phyloP scores from a whole-genome alignment of 2,888 invertebrate genomes.

The Charanyca ferruginea region DNA sequence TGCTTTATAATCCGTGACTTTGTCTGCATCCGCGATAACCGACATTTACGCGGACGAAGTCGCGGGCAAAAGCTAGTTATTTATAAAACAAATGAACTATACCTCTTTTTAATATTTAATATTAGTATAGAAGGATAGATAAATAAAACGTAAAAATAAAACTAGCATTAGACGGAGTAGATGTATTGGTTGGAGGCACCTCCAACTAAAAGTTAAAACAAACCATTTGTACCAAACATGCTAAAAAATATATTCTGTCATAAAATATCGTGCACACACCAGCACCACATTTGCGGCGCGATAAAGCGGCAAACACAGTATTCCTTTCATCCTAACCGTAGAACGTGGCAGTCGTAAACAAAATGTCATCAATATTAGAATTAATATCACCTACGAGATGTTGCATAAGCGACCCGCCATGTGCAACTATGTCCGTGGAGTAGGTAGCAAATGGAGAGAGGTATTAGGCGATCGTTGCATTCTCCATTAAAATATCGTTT shows the following conservation, averaged over 20 bases:
- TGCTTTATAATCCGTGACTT: no score
- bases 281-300: conserved; percentile 14
- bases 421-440: conserved; percentile 40
- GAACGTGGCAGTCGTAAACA: conserved; percentile 38
- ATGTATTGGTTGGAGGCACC: background rate
- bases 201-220: background rate
- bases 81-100: no score
- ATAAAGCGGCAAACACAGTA: conserved; percentile 35
- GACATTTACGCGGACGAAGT: no score
- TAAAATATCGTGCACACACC: conserved; percentile 11
- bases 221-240: background rate
- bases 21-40: no score
- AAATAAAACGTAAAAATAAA: background rate
- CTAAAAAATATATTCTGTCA: background rate
- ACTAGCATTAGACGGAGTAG: background rate
- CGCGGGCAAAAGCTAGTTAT: no score
- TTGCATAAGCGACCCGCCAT: conserved; percentile 51
- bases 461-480: background rate
- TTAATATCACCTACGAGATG: conserved; percentile 55
- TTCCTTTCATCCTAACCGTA: conserved; percentile 33
- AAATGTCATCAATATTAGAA: conserved; percentile 52
- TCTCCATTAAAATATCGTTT: background rate
- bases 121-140: no score
- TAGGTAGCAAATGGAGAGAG: conserved; percentile 19
- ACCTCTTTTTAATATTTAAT: no score